phyloP scores from a whole-genome alignment of 2,888 invertebrate genomes.

The Scrobipalpa atriplicella region DNA sequence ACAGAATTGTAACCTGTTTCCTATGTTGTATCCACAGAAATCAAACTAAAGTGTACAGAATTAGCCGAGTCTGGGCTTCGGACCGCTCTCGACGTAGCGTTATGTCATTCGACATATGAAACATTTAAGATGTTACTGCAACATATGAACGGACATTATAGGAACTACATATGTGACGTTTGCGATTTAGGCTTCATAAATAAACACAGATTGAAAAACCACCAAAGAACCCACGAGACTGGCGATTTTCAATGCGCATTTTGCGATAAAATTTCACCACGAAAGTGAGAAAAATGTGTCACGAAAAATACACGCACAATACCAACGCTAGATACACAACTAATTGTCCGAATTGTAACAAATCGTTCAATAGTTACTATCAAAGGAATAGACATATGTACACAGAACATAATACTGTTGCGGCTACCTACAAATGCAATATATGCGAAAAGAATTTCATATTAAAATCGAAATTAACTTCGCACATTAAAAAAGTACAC shows the following conservation, averaged over 20 bases:
- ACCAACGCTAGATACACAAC: constrained; percentile 63
- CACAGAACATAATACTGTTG: constrained; percentile 59
- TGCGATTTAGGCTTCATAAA: constrained; percentile 72
- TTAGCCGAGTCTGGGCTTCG: too few species aligned
- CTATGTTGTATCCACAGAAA: background rate
- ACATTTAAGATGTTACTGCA: constrained; percentile 71
- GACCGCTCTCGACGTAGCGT: too few species aligned
- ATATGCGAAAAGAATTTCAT: constrained; percentile 71
- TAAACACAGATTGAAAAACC: constrained; percentile 63
- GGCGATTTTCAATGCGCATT: constrained; percentile 64
- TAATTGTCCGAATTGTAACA: constrained; percentile 65
- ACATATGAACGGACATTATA: constrained; percentile 74
- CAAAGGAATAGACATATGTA: constrained; percentile 71
- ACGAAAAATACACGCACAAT: constrained; percentile 72
- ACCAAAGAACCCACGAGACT: constrained; percentile 63
- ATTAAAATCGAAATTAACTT: constrained; percentile 66
- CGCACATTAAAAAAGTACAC: constrained; percentile 72
- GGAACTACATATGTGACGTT: constrained; percentile 68
- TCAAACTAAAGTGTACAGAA: background rate
- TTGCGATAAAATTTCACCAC: constrained; percentile 71
- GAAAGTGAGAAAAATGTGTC: constrained; percentile 58
- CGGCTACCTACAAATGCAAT: constrained; percentile 70
- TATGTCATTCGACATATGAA: constrained; percentile 66
- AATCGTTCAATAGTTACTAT: constrained; percentile 69
- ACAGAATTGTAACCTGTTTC: background rate